These are phyloP conservation scores for Scophthalmus maximus DNA, from an alignment of 2,113 vertebrate species.

Conservation along the genomic window DNA sequence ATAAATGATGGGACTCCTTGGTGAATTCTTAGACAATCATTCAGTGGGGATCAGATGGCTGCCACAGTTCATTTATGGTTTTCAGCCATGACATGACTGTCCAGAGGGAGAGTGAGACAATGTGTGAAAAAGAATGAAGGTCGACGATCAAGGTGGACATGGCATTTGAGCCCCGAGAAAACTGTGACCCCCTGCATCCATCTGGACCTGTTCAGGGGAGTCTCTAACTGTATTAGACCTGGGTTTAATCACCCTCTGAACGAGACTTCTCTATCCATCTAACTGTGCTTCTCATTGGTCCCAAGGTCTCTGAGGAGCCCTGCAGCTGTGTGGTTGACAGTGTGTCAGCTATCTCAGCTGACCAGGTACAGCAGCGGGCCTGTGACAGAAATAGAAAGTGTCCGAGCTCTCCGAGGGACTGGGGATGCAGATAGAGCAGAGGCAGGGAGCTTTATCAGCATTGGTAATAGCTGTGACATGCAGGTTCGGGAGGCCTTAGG, in stretches of 20 bases:
- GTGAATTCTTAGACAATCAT: slow-evolving; percentile 10
- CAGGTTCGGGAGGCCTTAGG: slow-evolving; percentile 48
- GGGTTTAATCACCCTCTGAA: slow-evolving; percentile 73
- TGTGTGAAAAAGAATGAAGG: slow-evolving; percentile 43
- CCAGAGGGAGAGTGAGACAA: slow-evolving; percentile 51
- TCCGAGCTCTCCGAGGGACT: slow-evolving; percentile 39
- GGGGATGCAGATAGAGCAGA: slow-evolving; percentile 49
- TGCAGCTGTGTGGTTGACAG: slow-evolving; percentile 42
- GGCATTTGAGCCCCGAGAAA: neutral
- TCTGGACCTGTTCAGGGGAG: slow-evolving; percentile 32
- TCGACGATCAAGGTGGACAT: slow-evolving; percentile 31
- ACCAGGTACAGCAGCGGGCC: slow-evolving; percentile 34
- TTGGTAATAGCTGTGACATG: slow-evolving; percentile 71
- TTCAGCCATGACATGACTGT: slow-evolving; percentile 38
- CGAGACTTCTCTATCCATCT: slow-evolving; percentile 59
- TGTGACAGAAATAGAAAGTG: slow-evolving; percentile 63
- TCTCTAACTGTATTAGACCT: slow-evolving; percentile 55
- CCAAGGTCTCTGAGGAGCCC: slow-evolving; percentile 55
- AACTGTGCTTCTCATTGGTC: slow-evolving; percentile 43
- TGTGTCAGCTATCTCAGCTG: slow-evolving; percentile 34
- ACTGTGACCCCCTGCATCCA: slow-evolving; percentile 29
- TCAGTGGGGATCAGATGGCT: slow-evolving; percentile 45
- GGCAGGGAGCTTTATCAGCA: slow-evolving; percentile 60
- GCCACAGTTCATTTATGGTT: slow-evolving; percentile 24
- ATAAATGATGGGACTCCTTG: slow-evolving; percentile 32